These are phyloP conservation scores for Zaprionus tsacasi DNA, from an alignment of 1,140 invertebrate genomes.

Conservation along the genomic window DNA sequence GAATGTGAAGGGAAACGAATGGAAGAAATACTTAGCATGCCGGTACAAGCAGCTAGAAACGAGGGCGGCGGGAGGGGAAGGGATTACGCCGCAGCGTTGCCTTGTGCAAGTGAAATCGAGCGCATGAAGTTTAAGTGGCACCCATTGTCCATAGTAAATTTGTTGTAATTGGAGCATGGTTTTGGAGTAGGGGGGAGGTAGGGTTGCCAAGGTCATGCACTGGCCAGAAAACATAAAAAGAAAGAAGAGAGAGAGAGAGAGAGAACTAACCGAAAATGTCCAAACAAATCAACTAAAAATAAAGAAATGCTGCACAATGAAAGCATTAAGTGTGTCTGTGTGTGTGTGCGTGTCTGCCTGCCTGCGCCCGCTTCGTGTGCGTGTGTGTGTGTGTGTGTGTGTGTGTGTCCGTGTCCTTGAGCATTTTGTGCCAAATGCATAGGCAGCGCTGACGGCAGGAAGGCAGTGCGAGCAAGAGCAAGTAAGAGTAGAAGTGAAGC, in stretches of 20 bases:
- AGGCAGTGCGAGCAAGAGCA: neutral
- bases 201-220: conserved; percentile 56
- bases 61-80: conserved; percentile 12
- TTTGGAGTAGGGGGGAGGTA: neutral
- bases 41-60: neutral
- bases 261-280: conserved; percentile 64
- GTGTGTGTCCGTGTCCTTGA: conserved; percentile 69
- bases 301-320: conserved; percentile 75
- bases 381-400: conserved; percentile 29
- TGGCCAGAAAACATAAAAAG: conserved; percentile 1
- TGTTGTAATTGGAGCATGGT: conserved; percentile 60
- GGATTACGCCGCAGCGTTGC: conserved; percentile 61
- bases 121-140: conserved; percentile 71
- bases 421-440: conserved; percentile 73
- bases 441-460: conserved; percentile 15
- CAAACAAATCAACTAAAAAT: conserved; percentile 74
- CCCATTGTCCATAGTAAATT: conserved; percentile 54
- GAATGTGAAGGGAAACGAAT: neutral
- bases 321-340: conserved; percentile 62
- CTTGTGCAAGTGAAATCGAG: conserved; percentile 75
- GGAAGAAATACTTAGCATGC: neutral
- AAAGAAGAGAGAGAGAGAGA: no score
- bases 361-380: conserved; percentile 7
- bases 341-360: conserved; percentile 2
- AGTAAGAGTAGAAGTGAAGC: neutral